These are phyloP conservation scores for Cryptoleucopteryx plumbea DNA, from an alignment of 2,113 vertebrate genomes.

Conservation along the genomic window DNA sequence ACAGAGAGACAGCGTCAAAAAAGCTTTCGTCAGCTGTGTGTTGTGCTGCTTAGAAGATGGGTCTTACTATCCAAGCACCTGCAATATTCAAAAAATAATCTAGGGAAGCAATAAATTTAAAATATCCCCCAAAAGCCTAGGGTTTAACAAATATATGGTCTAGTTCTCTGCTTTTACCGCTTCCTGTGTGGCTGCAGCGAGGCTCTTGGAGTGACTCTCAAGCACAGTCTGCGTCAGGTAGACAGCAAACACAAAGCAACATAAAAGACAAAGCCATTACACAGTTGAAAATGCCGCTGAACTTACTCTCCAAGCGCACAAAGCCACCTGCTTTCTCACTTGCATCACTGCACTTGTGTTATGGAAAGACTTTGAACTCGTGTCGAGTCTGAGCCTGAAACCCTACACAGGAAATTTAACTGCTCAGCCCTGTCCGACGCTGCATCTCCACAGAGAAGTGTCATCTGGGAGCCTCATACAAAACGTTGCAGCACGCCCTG, in stretches of 20 bases:
- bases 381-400: neutral
- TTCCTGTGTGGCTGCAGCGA: neutral
- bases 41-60: neutral
- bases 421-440: neutral
- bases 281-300: neutral
- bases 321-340: conserved; percentile 45
- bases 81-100: neutral
- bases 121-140: neutral
- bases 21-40: neutral
- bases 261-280: neutral
- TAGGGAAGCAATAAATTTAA: conserved; percentile 2
- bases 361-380: neutral
- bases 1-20: neutral
- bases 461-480: neutral
- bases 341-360: neutral
- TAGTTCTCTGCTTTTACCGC: neutral
- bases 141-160: neutral
- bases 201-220: neutral
- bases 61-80: neutral
- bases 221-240: neutral
- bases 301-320: neutral
- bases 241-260: neutral
- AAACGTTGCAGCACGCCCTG: neutral
- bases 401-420: neutral
- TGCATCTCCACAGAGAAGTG: neutral